Evolutionary conservation across 1,140 invertebrate species (phyloP), one percentile per base, ranked within the genome.

Genomic region (Magallana ariakensis): DNA sequence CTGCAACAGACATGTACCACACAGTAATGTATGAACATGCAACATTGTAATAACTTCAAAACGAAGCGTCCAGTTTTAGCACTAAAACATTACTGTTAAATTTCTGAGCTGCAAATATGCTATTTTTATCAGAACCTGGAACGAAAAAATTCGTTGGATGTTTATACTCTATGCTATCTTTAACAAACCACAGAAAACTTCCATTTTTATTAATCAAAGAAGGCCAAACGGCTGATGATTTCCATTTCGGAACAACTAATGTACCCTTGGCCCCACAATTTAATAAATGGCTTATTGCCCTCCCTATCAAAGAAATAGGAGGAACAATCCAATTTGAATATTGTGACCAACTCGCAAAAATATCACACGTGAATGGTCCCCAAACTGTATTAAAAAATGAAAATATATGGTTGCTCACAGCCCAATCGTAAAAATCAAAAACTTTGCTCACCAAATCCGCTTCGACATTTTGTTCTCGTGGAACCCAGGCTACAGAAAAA

Each of bases 221-320:
- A 26, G 22, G 66, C 66, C 22, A 60, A 60, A 60, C 11, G 7
- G n/a, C n/a, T 16, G 58, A 13, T 13, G 58, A 60, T n/a, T 54
- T 80, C 83, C 83, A 87, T 66, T 82, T 85, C 0, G 83, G 70
- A 54, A 85, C 80, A 13, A 85, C 60, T 13, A 85, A 53, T 16
- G 33, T 70, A n/a, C 10, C 84, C 15, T 1, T 26, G 7, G 58
- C 83, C 1, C 58, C 16, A 15, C 60, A 84, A 13, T 6, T 11
- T 26, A 26, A 26, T 9, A 33, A 26, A 33, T 26, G 66, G 0
- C 13, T 26, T 9, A 75, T 26, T 11, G 66, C 10, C 15, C 15
- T 75, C 60, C 10, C 80, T 54, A 22, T 85, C 7, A n/a, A n/a
- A n/a, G n/a, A n/a, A n/a, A n/a, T n/a, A n/a, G n/a, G n/a, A n/a